A percentile compares a stretch with the other conserved stretches of the same genome.
Conservation (phyloP, 1,140 invertebrate species). For the Mizuhopecten yessoensis region DNA sequence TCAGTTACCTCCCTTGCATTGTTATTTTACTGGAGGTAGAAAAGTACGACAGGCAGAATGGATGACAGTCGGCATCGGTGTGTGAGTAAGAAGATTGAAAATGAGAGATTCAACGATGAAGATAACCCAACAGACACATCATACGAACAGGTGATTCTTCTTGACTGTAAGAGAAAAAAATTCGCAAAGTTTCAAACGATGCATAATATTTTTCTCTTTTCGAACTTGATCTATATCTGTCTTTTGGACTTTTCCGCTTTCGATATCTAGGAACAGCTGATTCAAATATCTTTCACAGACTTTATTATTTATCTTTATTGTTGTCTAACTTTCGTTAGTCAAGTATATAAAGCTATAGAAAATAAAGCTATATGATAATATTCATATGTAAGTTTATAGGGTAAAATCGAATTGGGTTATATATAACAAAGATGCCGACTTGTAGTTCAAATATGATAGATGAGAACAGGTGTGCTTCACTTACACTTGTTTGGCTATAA, state of each 20-base stretch:
- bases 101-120: constrained; percentile 77
- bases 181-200: neutral
- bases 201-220: neutral
- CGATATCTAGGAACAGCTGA: neutral
- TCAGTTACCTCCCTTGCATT: neutral
- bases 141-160: constrained; percentile 77
- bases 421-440: no score
- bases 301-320: no score
- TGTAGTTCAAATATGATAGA: neutral
- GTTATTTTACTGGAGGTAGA: neutral
- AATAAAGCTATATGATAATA: no score
- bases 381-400: no score
- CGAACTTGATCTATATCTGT: neutral
- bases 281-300: neutral
- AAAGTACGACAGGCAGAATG: constrained; percentile 55
- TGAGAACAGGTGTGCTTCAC: neutral
- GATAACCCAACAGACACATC: constrained; percentile 78
- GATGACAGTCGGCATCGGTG: constrained; percentile 57
- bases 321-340: no score
- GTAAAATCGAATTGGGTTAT: no score
- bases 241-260: neutral
- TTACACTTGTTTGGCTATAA: neutral
- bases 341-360: no score
- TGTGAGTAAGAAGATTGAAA: constrained; percentile 56
- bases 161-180: neutral